A percentile compares a stretch with the other conserved stretches of the same genome.
These are phyloP conservation scores for Ailuropoda melanoleuca DNA, from an alignment of 2,113 vertebrate species.

Conservation along the genomic window DNA sequence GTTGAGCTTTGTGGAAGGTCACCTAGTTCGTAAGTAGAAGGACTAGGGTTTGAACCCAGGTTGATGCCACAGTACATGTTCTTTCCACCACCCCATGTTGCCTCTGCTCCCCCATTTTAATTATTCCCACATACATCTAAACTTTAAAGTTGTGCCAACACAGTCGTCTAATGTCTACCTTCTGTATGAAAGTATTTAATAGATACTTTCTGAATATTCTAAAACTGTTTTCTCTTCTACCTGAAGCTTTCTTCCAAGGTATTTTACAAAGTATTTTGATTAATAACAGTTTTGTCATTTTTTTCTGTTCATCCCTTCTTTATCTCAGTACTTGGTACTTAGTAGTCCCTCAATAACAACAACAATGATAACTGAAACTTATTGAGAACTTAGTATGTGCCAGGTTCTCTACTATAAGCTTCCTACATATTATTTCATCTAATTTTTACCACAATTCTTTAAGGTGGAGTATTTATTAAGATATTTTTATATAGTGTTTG, in stretches of 20 bases:
- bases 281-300: constrained; percentile 17
- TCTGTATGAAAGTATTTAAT: background rate
- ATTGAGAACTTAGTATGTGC: background rate
- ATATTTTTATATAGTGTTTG: constrained; percentile 27
- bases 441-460: constrained; percentile 34
- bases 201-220: background rate
- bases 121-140: background rate
- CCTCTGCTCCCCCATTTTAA: background rate
- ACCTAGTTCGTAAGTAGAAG: background rate
- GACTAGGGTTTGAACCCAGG: background rate
- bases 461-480: background rate
- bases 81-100: background rate
- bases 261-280: constrained; percentile 23
- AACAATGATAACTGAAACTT: background rate
- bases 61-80: background rate
- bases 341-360: background rate
- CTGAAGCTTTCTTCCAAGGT: background rate
- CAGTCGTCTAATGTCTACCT: background rate
- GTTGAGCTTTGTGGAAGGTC: background rate
- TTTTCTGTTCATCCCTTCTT: constrained; percentile 15
- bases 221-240: background rate
- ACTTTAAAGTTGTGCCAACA: background rate
- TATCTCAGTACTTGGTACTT: background rate
- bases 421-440: background rate
- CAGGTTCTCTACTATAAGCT: background rate